These are phyloP conservation scores for Myripristis murdjan DNA, from an alignment of 2,797 vertebrate species.

Conservation along the genomic window DNA sequence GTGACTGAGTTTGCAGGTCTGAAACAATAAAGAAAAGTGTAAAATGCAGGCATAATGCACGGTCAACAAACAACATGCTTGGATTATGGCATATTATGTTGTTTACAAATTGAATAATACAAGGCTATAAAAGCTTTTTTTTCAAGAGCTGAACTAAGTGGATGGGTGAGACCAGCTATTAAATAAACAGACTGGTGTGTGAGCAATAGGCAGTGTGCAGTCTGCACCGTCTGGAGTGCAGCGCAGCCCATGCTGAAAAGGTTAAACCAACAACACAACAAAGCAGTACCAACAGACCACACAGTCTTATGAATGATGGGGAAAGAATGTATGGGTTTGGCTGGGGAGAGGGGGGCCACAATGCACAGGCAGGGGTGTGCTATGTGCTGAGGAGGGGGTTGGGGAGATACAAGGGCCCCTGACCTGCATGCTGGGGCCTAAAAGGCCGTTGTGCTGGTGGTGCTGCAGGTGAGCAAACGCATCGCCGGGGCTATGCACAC, in stretches of 20 bases:
- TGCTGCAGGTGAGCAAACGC: slow-evolving; percentile 93
- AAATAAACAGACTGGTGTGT: slow-evolving; percentile 32
- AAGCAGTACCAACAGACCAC: slow-evolving; percentile 56
- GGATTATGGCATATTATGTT: slow-evolving; percentile 37
- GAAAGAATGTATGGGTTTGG: slow-evolving; percentile 67
- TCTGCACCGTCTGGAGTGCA: slow-evolving; percentile 35
- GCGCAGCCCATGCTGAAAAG: slow-evolving; percentile 69
- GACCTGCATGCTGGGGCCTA: slow-evolving; percentile 94
- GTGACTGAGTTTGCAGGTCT: slow-evolving; percentile 17
- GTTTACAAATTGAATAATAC: slow-evolving; percentile 25
- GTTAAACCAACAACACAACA: slow-evolving; percentile 61
- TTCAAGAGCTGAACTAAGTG: slow-evolving; percentile 1
- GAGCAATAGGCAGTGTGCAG: slow-evolving; percentile 30
- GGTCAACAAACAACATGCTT: slow-evolving; percentile 79
- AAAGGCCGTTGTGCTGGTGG: slow-evolving; percentile 93
- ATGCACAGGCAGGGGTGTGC: slow-evolving; percentile 75
- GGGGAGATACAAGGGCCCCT: slow-evolving; percentile 85
- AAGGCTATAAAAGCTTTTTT: slow-evolving; percentile 17
- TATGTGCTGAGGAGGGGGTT: slow-evolving; percentile 68
- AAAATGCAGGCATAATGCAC: slow-evolving; percentile 56
- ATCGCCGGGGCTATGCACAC: slow-evolving; percentile 92
- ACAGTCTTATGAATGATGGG: slow-evolving; percentile 66
- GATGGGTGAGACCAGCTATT: slow-evolving; percentile 21
- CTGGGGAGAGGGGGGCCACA: slow-evolving; percentile 67
- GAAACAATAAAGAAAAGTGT: slow-evolving; percentile 18